phyloP scores from a whole-genome alignment of 1,140 invertebrate species.

The Ceratina japonica region DNA sequence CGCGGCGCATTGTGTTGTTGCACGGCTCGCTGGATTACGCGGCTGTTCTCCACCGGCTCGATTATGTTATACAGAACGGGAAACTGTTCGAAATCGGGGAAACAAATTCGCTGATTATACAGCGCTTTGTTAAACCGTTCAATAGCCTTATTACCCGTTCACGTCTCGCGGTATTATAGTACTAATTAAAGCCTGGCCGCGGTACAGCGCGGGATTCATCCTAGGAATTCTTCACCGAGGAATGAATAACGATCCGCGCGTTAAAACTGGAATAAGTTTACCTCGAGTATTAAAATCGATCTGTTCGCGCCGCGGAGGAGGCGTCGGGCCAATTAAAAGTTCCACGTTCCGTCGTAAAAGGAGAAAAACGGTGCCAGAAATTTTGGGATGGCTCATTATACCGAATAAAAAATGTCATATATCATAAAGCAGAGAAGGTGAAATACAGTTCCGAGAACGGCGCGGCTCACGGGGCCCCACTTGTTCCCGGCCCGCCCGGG shows the following conservation, averaged over 20 bases:
- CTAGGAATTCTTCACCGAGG: too few species aligned
- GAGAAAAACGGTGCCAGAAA: not conserved
- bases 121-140: too few species aligned
- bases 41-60: not conserved
- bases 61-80: not conserved
- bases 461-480: too few species aligned
- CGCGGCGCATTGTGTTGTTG: slow-evolving; percentile 44
- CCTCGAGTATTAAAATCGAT: not conserved
- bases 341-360: not conserved
- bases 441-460: not conserved
- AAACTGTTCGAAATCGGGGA: not conserved
- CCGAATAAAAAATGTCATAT: not conserved
- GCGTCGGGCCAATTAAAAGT: not conserved
- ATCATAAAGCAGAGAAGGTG: too few species aligned
- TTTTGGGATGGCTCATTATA: not conserved
- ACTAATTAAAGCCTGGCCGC: too few species aligned
- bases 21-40: slow-evolving; percentile 49
- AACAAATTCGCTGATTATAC: not conserved
- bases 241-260: too few species aligned
- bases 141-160: too few species aligned
- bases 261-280: too few species aligned
- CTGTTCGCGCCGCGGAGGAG: not conserved
- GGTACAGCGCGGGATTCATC: too few species aligned
- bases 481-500: too few species aligned
- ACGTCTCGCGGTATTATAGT: too few species aligned